Conservation (phyloP, 2,888 invertebrate species). For the Caradrina kadenii region DNA sequence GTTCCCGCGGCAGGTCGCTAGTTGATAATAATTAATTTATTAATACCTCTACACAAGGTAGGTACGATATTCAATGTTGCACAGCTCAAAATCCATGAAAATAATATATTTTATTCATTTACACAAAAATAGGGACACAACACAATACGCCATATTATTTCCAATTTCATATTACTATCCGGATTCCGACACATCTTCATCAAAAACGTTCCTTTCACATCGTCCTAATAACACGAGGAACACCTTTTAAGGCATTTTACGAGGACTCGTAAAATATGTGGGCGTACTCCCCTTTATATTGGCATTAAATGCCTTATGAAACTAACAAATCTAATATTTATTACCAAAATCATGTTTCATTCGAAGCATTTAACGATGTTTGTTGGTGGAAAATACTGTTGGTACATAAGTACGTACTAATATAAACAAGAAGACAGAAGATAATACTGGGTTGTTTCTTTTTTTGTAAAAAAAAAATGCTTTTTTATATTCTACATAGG, state of each 20-base stretch:
- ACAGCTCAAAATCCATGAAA: background rate
- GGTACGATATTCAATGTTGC: too few relatives aligned
- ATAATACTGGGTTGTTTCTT: too few relatives aligned
- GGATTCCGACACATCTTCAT: slow-evolving; percentile 2
- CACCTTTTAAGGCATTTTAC: slow-evolving; percentile 52
- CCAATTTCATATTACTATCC: background rate
- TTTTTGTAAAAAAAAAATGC: too few relatives aligned
- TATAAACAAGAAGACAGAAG: too few relatives aligned
- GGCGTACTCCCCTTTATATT: slow-evolving; percentile 9
- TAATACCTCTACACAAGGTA: too few relatives aligned
- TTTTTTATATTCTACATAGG: too few relatives aligned
- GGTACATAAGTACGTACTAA: too few relatives aligned
- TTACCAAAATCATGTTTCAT: slow-evolving; percentile 15
- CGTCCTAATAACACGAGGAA: slow-evolving; percentile 3
- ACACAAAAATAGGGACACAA: background rate
- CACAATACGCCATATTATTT: slow-evolving; percentile 10
- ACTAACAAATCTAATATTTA: slow-evolving; percentile 57
- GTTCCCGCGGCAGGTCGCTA: too few relatives aligned
- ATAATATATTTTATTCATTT: background rate
- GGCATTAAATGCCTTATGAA: slow-evolving; percentile 43
- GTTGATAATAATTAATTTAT: too few relatives aligned
- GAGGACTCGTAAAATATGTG: slow-evolving; percentile 49
- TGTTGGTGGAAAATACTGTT: background rate
- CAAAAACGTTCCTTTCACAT: slow-evolving; percentile 14
- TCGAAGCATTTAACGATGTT: slow-evolving; percentile 18